Evolutionary conservation across 2,888 invertebrate genomes (phyloP).

Genomic region (Rutpela maculata): DNA sequence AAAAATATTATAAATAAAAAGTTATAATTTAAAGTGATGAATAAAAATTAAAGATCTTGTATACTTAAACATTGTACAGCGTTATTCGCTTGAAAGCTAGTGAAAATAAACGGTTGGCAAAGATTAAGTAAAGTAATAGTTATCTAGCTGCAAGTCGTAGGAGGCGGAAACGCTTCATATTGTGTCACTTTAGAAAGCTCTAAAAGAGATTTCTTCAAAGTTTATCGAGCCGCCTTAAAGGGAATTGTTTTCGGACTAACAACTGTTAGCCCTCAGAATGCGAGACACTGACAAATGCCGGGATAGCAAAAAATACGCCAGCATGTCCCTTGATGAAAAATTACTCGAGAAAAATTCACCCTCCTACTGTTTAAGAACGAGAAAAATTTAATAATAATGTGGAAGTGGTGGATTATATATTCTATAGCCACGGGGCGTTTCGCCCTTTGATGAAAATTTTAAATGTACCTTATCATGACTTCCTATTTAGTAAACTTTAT

Average conservation of each 20-base stretch:
- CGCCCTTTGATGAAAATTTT: not conserved
- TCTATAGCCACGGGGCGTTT: not conserved
- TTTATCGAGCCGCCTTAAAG: slow-evolving; percentile 50
- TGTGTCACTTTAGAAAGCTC: slow-evolving; percentile 24
- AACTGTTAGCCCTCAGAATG: slow-evolving; percentile 51
- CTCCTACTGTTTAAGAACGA: not conserved
- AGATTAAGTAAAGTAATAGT: slow-evolving; percentile 3
- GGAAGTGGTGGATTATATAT: slow-evolving; percentile 7
- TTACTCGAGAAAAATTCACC: slow-evolving; percentile 11
- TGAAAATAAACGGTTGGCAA: slow-evolving; percentile 11
- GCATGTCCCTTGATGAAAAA: slow-evolving; percentile 29
- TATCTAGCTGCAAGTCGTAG: not conserved
- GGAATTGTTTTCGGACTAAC: slow-evolving; percentile 56
- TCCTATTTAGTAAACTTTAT: not conserved
- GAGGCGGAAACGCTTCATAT: slow-evolving; percentile 20
- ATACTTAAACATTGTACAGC: not conserved
- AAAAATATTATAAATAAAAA: no score
- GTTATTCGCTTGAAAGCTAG: not conserved
- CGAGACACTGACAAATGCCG: slow-evolving; percentile 55
- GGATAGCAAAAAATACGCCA: slow-evolving; percentile 10
- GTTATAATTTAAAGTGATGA: no score
- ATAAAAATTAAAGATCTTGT: not conserved
- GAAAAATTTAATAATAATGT: slow-evolving; percentile 11
- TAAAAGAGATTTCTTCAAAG: slow-evolving; percentile 34
- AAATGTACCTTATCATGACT: not conserved